A percentile compares a stretch with the other conserved stretches of the same genome.
These are phyloP conservation scores for Coracopsis vasa DNA, from an alignment of 2,113 vertebrate genomes.

Conservation along the genomic window DNA sequence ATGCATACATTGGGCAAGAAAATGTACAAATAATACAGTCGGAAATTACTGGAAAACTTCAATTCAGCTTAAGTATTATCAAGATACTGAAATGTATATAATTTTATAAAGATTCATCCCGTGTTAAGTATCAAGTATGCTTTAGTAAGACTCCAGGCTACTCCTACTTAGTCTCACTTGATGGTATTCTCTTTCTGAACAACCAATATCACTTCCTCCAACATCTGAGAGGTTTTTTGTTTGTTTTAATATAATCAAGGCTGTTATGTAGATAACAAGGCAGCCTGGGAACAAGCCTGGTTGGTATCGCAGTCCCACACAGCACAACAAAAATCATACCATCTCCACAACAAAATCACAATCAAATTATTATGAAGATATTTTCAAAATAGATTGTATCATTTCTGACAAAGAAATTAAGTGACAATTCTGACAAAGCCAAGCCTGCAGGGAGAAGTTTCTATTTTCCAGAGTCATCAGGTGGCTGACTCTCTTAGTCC, in stretches of 20 bases:
- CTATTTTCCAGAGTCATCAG: neutral
- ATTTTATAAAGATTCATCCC: neutral
- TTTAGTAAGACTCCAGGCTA: neutral
- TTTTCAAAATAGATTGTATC: neutral
- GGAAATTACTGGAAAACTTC: neutral
- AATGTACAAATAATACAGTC: neutral
- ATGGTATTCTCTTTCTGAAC: neutral
- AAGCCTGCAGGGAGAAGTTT: neutral
- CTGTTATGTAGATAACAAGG: neutral
- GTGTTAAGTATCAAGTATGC: neutral
- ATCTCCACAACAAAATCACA: neutral
- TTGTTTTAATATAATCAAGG: neutral
- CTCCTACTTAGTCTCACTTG: neutral
- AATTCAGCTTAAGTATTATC: neutral
- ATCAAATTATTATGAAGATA: neutral
- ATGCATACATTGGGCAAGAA: neutral
- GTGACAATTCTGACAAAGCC: neutral
- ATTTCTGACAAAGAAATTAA: neutral
- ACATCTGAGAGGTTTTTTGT: accelerated
- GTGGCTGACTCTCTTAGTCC: neutral
- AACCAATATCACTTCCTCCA: neutral
- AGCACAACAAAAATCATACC: neutral
- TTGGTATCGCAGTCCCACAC: neutral
- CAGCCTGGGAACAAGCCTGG: neutral
- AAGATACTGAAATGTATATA: neutral